Evolutionary conservation across 2,113 vertebrate species (phyloP).

Genomic region (Myxocyprinus asiaticus): DNA sequence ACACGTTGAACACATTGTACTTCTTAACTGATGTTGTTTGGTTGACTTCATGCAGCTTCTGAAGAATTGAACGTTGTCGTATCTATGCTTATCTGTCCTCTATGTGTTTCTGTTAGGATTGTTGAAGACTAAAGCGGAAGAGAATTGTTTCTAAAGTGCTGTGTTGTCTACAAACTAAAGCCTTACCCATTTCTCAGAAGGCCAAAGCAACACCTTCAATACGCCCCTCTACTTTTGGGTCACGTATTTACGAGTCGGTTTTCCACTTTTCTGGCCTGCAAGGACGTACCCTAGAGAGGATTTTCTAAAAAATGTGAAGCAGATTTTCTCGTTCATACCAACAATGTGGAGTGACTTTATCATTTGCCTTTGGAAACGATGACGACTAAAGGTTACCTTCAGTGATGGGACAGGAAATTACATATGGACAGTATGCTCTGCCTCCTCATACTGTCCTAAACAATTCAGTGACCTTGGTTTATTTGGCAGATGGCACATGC

Average conservation of each 20-base stretch:
- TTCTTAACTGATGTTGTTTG: neutral
- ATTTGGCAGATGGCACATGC: conserved; percentile 47
- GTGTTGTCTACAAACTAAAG: too few species aligned
- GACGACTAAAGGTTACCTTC: conserved; percentile 23
- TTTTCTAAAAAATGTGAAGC: neutral
- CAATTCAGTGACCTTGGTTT: conserved; percentile 43
- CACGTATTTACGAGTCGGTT: neutral
- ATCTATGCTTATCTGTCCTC: conserved; percentile 1
- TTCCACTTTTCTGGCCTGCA: neutral
- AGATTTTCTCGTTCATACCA: too few species aligned
- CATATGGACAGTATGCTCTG: neutral
- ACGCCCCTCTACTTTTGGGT: neutral
- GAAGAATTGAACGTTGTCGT: too few species aligned
- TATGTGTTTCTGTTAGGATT: conserved; percentile 10
- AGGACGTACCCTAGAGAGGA: neutral
- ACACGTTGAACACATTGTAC: too few species aligned
- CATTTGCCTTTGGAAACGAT: neutral
- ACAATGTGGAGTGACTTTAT: neutral
- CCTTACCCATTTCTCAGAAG: too few species aligned
- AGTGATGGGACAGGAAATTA: conserved; percentile 39
- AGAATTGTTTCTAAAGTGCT: too few species aligned
- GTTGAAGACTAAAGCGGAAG: too few species aligned
- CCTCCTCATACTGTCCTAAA: conserved; percentile 31
- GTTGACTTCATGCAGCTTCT: too few species aligned
- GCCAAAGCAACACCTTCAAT: neutral